Evolutionary conservation across 2,888 invertebrate species (phyloP), one percentile per base, ranked within the genome.

Genomic region (Carterocephalus palaemon): DNA sequence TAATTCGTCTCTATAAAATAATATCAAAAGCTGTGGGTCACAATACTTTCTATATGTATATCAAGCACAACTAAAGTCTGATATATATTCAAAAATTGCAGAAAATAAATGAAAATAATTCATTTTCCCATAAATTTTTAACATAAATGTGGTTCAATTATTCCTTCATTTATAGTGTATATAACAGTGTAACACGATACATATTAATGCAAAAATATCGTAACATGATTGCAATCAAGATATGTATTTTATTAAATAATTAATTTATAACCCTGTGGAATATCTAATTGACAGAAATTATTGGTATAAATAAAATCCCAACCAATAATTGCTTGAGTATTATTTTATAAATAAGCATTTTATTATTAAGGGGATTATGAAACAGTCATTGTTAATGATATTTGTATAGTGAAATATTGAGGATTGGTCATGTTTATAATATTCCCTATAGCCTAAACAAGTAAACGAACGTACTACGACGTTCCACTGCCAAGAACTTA

Each of bases 211-310:
- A 34, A 48, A 32, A 38, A 42, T 19, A 33, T 43, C 26, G 19
- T 40, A 49, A 32, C 23, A 51, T 58, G 59, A 59, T 57, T 46
- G 20, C 54, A 59, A 73, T 65, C 61, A 62, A 69, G 72, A 75
- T 80, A 79, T 78, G 74, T 75, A 58, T 67, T 64, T 70, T 61
- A 37, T 45, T 67, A 64, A 73, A 78, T 56, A 77, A 74, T 69
- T 62, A 61, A 67, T 64, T 68, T 59, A 68, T 74, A 75, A 83
- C 85, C 85, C 84, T 85, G 85, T 83, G 79, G 73, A 75, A 70
- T 65, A 65, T 68, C 65, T 84, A 85, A 85, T 85, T 85, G 85
- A 85, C 85, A 56, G 60, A 83, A 82, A 77, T 72, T 70, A 84
- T 83, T 75, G 72, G 70, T 76, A 62, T 73, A 80, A 84, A 72